Conservation (phyloP, 2,888 invertebrate species). For the Bellardia pandia region DNA sequence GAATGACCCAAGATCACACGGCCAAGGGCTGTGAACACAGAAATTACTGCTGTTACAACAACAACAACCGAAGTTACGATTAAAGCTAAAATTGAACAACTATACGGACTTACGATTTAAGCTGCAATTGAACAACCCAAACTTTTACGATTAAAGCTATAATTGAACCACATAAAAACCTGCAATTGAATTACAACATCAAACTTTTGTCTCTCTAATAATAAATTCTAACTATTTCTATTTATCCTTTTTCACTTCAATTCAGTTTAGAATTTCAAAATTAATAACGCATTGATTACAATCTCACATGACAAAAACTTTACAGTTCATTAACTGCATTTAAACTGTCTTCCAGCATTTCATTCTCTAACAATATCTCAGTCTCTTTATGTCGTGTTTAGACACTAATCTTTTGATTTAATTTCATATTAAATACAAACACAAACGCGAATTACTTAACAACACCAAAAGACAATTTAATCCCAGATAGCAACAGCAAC, state of each 20-base stretch:
- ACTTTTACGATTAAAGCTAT: too few species aligned
- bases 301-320: background rate
- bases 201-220: too few species aligned
- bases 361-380: background rate
- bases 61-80: too few species aligned
- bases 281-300: background rate
- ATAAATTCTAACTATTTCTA: too few species aligned
- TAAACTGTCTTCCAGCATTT: background rate
- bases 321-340: constrained; percentile 33
- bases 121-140: too few species aligned
- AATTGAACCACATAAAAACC: too few species aligned
- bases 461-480: constrained; percentile 56
- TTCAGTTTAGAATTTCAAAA: background rate
- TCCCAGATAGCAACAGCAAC: constrained; percentile 9
- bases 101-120: too few species aligned
- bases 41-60: too few species aligned
- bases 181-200: too few species aligned
- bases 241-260: background rate
- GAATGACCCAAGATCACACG: too few species aligned
- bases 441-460: constrained; percentile 57
- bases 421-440: constrained; percentile 57
- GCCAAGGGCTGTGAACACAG: too few species aligned
- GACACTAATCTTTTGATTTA: constrained; percentile 60
- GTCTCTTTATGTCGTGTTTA: background rate
- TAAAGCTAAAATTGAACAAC: too few species aligned